Evolutionary conservation across 1,140 invertebrate species (phyloP).

Genomic region (Pteromalus puparum): DNA sequence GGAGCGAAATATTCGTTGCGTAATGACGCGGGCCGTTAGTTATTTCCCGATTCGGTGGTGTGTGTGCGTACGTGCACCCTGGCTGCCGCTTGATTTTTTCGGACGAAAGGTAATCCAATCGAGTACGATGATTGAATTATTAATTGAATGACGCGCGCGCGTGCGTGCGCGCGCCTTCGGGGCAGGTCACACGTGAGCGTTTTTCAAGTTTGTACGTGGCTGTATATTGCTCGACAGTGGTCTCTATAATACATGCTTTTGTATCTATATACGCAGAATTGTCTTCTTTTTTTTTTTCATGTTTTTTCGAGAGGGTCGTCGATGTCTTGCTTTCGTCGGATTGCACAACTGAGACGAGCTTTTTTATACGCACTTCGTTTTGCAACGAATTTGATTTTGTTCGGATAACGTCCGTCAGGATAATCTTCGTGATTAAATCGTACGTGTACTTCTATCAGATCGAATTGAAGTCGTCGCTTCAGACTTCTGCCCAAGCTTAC

Average conservation of each 20-base stretch:
- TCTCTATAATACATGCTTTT: neutral
- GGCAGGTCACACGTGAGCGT: constrained; percentile 62
- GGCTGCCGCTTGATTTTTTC: constrained; percentile 55
- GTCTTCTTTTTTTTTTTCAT: neutral
- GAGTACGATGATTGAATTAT: constrained; percentile 74
- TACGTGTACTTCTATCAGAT: neutral
- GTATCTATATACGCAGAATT: neutral
- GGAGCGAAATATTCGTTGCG: constrained; percentile 45
- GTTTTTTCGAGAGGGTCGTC: neutral
- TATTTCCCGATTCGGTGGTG: constrained; percentile 46
- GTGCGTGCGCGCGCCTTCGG: constrained; percentile 41
- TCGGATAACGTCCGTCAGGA: neutral
- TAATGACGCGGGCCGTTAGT: constrained; percentile 64
- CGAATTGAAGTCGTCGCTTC: neutral
- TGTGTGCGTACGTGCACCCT: neutral
- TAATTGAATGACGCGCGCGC: constrained; percentile 71
- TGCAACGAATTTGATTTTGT: neutral
- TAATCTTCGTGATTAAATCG: neutral
- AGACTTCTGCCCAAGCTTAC: neutral
- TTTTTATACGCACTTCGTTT: neutral
- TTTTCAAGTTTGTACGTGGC: neutral
- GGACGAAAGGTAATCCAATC: constrained; percentile 70
- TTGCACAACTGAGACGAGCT: neutral
- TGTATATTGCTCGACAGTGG: neutral
- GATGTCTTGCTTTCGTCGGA: neutral